These are phyloP conservation scores for Channa argus DNA, from an alignment of 2,113 vertebrate species.

Conservation along the genomic window DNA sequence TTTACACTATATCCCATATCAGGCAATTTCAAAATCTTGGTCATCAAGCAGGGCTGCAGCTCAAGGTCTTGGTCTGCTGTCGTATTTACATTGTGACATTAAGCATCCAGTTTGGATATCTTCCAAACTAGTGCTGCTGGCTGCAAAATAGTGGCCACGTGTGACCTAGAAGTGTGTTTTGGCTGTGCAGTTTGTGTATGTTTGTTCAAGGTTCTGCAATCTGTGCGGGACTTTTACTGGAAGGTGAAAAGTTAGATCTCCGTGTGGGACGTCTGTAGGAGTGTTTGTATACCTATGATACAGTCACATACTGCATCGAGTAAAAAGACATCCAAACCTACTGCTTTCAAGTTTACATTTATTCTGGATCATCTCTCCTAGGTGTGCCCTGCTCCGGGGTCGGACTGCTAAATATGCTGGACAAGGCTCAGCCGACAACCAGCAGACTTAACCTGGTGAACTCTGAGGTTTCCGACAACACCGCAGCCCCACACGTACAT, in stretches of 20 bases:
- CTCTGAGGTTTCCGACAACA: slow-evolving; percentile 70
- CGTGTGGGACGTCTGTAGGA: too few relatives aligned
- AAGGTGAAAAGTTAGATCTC: too few relatives aligned
- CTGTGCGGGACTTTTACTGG: background rate
- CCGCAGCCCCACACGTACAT: slow-evolving; percentile 1
- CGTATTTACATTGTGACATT: too few relatives aligned
- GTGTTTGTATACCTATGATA: too few relatives aligned
- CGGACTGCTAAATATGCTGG: slow-evolving; percentile 80
- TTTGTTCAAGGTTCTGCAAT: background rate
- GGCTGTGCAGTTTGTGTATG: background rate
- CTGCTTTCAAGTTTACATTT: too few relatives aligned
- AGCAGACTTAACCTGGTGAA: slow-evolving; percentile 84
- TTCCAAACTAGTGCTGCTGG: background rate
- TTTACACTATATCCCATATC: too few relatives aligned
- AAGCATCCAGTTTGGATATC: too few relatives aligned
- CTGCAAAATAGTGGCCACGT: background rate
- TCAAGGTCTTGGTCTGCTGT: too few relatives aligned
- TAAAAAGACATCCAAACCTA: too few relatives aligned
- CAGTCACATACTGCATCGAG: too few relatives aligned
- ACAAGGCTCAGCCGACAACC: slow-evolving; percentile 70
- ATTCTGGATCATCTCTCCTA: slow-evolving; percentile 9
- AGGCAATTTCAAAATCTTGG: too few relatives aligned
- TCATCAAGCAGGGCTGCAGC: too few relatives aligned
- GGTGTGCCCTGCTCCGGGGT: slow-evolving; percentile 73
- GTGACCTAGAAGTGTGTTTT: background rate